Conservation (phyloP, 2,888 invertebrate species). For the Lysandra coridon region DNA sequence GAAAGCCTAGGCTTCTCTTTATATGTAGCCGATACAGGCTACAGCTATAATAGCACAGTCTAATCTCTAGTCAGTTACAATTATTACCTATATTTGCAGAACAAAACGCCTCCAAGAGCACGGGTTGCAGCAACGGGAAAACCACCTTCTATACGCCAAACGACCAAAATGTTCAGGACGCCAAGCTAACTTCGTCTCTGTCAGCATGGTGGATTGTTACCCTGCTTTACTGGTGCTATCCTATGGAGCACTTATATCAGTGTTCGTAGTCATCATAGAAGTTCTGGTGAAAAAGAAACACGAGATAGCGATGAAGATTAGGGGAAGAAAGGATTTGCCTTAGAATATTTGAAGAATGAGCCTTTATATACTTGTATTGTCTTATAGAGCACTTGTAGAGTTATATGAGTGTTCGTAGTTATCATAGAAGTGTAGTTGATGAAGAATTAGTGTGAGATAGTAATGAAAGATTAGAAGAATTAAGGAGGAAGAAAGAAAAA, state of each 20-base stretch:
- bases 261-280: conserved; percentile 54
- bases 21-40: no score
- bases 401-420: no score
- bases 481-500: no score
- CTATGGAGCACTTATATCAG: conserved; percentile 58
- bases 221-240: conserved; percentile 64
- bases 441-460: no score
- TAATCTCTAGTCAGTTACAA: no score
- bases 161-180: conserved; percentile 83
- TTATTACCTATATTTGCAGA: conserved; percentile 46
- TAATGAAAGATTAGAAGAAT: no score
- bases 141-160: conserved; percentile 81
- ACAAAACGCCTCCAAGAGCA: conserved; percentile 71
- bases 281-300: conserved; percentile 49
- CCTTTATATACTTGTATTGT: no score
- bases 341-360: not conserved
- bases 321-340: not conserved
- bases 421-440: no score
- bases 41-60: no score
- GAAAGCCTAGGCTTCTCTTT: no score
- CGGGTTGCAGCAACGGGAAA: conserved; percentile 81
- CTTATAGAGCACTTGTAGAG: no score
- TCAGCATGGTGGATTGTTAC: conserved; percentile 83
- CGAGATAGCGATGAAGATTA: conserved; percentile 39
- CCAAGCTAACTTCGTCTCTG: conserved; percentile 82